phyloP scores from a whole-genome alignment of 2,888 invertebrate genomes.

The Melanotus villosus region DNA sequence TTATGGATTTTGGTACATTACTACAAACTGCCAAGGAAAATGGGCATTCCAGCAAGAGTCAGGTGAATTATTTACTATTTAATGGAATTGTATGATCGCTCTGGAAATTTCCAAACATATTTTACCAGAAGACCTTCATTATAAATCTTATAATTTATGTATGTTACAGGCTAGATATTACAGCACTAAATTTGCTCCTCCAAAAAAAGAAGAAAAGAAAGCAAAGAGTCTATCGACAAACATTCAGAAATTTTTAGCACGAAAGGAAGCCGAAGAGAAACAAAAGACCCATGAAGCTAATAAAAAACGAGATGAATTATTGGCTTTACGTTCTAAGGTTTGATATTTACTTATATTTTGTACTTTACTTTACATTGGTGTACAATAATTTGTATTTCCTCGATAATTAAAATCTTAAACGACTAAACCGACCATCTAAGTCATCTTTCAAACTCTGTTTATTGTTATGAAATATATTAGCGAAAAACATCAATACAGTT shows the following conservation, averaged over 20 bases:
- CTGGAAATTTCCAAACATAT: conserved; percentile 28
- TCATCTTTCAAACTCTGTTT: too few species aligned
- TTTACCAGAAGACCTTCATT: conserved; percentile 26
- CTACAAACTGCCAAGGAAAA: conserved; percentile 76
- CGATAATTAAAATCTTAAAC: too few species aligned
- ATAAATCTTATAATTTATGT: conserved; percentile 37
- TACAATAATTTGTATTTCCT: too few species aligned
- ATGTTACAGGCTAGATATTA: conserved; percentile 74
- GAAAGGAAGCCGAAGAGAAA: conserved; percentile 85
- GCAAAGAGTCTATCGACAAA: conserved; percentile 80
- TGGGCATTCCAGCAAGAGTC: conserved; percentile 64
- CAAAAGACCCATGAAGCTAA: conserved; percentile 75
- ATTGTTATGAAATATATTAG: too few species aligned
- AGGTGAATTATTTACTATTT: conserved; percentile 56
- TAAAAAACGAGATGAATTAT: conserved; percentile 76
- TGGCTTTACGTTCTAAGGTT: conserved; percentile 73
- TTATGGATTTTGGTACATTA: conserved; percentile 76
- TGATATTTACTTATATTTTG: not conserved
- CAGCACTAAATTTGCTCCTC: conserved; percentile 85
- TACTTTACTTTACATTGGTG: too few species aligned
- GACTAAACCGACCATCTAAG: too few species aligned
- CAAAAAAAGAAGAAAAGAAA: conserved; percentile 83
- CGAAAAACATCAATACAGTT: too few species aligned
- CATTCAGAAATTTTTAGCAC: conserved; percentile 86
- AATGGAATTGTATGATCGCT: not conserved